Base-by-base conservation (phyloP, 2,113 vertebrate genomes). In the Mastomys coucha region DNA sequence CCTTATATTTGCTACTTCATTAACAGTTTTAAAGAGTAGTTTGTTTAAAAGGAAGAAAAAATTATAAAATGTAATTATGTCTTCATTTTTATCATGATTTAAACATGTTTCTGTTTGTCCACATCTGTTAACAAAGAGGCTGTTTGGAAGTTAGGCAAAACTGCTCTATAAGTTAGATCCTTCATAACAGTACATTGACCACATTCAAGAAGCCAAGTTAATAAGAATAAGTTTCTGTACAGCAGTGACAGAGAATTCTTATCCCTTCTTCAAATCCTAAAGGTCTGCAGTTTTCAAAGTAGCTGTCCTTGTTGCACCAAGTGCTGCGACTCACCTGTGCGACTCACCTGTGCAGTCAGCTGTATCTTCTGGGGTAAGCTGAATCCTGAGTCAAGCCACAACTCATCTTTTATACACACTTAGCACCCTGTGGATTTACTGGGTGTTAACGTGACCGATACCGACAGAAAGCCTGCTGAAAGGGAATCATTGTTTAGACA, bases 391-490 rank as follows among this genome's bases (percentile, higher is more conserved):
- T 93, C 45, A 82, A 96, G 75, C 91, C 88, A 70, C 89, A 0
- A 82, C 0, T 97, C 87, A 22, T 97, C 98, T 99, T 99, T 99
- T 99, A 99, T 99, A 99, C 96, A 97, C 91, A 97, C 97, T 67
- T 0, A 97, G 98, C 85, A 98, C 98, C 97, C 96, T 86, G 93
- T 96, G 98, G 98, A 98, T 98, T 98, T 98, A 89, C 75, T 89
- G 93, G 91, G 98, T 96, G 98, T 98, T 98, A 98, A 94, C 95
- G 84, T 88, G 95, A 92, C 60, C 91, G 91, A n/a, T 96, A 78
- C 96, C 98, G 97, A 81, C 92, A 81, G 97, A 95, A 97, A 96
- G 96, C 92, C 96, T 89, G 78, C 67, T 98, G 98, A 97, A 97
- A 98, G 97, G 19, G n/a, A 98, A 98, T 98, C 98, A 97, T 70